Evolutionary conservation across 2,113 vertebrate species (phyloP).

Genomic region (Poecile atricapillus): DNA sequence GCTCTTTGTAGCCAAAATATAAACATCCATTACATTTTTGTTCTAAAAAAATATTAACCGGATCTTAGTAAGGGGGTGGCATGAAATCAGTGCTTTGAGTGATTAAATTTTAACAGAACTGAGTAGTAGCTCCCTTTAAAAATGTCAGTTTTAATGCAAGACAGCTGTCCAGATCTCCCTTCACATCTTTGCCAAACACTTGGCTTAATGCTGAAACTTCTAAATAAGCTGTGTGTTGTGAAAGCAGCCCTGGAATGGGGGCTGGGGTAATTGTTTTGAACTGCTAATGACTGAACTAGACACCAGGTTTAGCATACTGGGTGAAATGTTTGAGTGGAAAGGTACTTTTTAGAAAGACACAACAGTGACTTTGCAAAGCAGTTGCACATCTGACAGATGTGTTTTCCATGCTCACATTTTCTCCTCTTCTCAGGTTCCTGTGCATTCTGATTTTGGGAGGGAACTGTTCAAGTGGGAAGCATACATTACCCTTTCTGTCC

Average conservation of each 20-base stretch:
- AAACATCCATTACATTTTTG: neutral
- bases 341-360: neutral
- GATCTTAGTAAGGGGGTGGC: neutral
- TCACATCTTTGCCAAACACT: neutral
- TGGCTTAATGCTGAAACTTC: neutral
- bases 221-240: neutral
- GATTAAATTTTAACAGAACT: neutral
- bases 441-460: conserved; percentile 28
- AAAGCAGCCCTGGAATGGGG: neutral
- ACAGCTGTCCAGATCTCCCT: neutral
- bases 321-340: neutral
- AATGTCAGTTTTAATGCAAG: neutral
- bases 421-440: neutral
- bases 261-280: neutral
- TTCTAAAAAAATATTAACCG: neutral
- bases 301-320: neutral
- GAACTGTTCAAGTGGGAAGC: neutral
- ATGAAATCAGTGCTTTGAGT: neutral
- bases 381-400: neutral
- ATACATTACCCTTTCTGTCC: neutral
- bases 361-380: neutral
- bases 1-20: neutral
- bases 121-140: neutral
- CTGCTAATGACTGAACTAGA: neutral
- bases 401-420: conserved; percentile 26